Conservation (phyloP, 2,888 invertebrate species). For the Orthosia gothica region DNA sequence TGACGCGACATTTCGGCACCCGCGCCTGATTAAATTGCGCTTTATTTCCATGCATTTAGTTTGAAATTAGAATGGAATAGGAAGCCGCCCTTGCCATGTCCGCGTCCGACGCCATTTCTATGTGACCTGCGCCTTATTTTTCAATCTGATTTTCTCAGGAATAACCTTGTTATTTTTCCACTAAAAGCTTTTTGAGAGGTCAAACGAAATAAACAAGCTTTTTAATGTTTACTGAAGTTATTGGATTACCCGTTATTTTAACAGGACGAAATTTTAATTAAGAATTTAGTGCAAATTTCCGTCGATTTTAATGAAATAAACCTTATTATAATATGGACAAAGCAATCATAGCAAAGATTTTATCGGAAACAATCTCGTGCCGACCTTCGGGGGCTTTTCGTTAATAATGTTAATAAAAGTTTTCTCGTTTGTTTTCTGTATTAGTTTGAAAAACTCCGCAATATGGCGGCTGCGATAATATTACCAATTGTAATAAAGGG, state of each 20-base stretch:
- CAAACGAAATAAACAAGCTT: constrained; percentile 43
- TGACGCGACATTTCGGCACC: too few species aligned
- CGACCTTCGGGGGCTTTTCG: constrained; percentile 24
- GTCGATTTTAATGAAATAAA: constrained; percentile 20
- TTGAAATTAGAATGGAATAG: too few species aligned
- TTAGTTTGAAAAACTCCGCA: constrained; percentile 49
- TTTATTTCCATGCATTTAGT: too few species aligned
- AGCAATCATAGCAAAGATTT: constrained; percentile 32
- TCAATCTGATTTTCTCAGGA: background rate
- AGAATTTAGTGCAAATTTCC: constrained; percentile 25
- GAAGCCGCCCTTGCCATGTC: too few species aligned
- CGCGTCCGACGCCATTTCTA: too few species aligned
- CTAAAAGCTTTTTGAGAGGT: constrained; percentile 45
- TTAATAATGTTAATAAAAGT: constrained; percentile 74
- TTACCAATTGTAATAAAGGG: constrained; percentile 32
- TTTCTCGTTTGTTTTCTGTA: constrained; percentile 70
- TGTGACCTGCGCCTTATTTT: too few species aligned
- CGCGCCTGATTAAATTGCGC: too few species aligned
- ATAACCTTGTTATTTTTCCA: constrained; percentile 38
- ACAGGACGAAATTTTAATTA: constrained; percentile 42
- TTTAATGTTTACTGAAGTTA: constrained; percentile 40
- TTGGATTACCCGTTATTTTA: constrained; percentile 51
- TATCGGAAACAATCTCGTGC: constrained; percentile 40
- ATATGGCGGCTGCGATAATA: constrained; percentile 41
- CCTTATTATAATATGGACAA: constrained; percentile 3